These are phyloP conservation scores for Halichoeres trimaculatus DNA, from an alignment of 2,113 vertebrate species.

Conservation along the genomic window DNA sequence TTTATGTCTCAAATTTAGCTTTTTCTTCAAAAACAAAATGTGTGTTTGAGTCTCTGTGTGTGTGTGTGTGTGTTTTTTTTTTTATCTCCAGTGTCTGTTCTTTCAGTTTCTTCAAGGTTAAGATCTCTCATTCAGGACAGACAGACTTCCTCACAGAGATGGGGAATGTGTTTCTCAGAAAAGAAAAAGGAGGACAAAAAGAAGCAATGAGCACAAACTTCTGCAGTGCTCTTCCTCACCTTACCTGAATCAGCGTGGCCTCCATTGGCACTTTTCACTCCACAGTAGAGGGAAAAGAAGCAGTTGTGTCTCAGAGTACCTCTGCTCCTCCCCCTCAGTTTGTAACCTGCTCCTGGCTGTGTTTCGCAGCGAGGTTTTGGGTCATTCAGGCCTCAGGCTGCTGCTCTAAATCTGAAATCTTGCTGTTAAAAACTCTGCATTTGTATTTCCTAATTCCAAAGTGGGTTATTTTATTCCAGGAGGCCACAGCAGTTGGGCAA, in stretches of 20 bases:
- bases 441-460: conserved; percentile 3
- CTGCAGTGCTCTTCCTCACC: conserved; percentile 17
- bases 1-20: neutral
- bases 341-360: neutral
- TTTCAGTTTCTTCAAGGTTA: conserved; percentile 21
- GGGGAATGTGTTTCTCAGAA: conserved; percentile 4
- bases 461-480: neutral
- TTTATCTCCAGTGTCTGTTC: neutral
- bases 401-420: neutral
- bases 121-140: neutral
- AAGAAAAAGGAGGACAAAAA: conserved; percentile 21
- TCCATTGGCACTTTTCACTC: conserved; percentile 3
- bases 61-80: too few species aligned
- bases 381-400: conserved; percentile 9
- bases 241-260: conserved; percentile 15
- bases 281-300: neutral
- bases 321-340: neutral
- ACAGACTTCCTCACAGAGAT: conserved; percentile 11
- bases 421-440: neutral
- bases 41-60: too few species aligned
- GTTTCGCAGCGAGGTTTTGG: conserved; percentile 9
- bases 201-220: conserved; percentile 9
- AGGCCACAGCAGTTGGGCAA: neutral
- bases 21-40: neutral
- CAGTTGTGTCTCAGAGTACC: neutral